phyloP scores from a whole-genome alignment of 2,888 invertebrate genomes.

The Tetheella fluctuosa region DNA sequence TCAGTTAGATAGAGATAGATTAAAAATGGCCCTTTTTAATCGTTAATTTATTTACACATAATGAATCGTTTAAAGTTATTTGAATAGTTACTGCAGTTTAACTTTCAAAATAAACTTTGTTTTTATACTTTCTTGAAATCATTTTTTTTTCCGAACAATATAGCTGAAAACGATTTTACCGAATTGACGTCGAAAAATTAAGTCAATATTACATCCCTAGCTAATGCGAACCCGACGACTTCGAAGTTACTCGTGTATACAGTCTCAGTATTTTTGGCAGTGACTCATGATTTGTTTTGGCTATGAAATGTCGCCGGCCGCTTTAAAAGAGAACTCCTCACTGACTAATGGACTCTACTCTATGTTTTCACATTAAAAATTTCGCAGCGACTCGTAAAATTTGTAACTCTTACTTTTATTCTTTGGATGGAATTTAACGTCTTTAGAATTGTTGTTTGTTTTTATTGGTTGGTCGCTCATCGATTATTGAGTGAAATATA shows the following conservation, averaged over 20 bases:
- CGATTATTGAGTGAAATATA: not conserved
- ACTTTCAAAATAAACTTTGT: too few relatives aligned
- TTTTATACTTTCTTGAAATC: too few relatives aligned
- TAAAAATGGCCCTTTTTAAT: too few relatives aligned
- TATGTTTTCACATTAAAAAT: slow-evolving; percentile 58
- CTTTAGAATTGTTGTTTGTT: not conserved
- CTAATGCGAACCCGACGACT: not conserved
- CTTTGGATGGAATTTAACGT: not conserved
- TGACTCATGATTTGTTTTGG: slow-evolving; percentile 83
- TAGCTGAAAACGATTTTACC: not conserved
- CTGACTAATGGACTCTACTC: slow-evolving; percentile 70
- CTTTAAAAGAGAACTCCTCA: slow-evolving; percentile 48
- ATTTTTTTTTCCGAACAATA: not conserved
- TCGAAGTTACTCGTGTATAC: not conserved
- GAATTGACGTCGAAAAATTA: slow-evolving; percentile 18
- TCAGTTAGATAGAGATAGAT: too few relatives aligned
- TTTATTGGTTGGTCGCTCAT: too few relatives aligned
- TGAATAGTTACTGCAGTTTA: too few relatives aligned
- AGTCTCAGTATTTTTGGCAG: slow-evolving; percentile 67
- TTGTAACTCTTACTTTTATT: slow-evolving; percentile 9
- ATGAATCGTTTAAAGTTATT: too few relatives aligned
- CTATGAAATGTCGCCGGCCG: slow-evolving; percentile 58
- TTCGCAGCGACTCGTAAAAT: slow-evolving; percentile 45
- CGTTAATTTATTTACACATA: too few relatives aligned
- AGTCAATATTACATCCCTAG: slow-evolving; percentile 13